Evolutionary conservation across 2,888 invertebrate species (phyloP).

Genomic region (Hirtodrosophila alboralis): DNA sequence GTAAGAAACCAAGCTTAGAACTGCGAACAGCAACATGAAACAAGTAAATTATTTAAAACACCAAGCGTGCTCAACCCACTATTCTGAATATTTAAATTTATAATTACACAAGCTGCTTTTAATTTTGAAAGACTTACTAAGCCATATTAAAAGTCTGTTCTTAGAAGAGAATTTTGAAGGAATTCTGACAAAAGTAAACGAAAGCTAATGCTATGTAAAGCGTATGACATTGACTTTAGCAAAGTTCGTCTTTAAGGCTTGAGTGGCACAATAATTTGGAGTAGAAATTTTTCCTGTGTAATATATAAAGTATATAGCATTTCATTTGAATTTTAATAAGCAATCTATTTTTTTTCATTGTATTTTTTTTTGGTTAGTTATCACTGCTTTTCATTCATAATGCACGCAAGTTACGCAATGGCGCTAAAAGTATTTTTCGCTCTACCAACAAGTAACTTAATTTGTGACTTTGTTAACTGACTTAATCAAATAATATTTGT

Average conservation of each 20-base stretch:
- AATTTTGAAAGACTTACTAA: constrained; percentile 6
- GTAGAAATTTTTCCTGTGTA: too few species aligned
- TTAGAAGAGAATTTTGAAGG: not conserved
- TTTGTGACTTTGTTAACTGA: constrained; percentile 15
- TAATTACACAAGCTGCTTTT: constrained; percentile 5
- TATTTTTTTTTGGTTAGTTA: too few species aligned
- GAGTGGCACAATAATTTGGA: not conserved
- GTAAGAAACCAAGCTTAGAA: constrained; percentile 2
- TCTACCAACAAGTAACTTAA: not conserved
- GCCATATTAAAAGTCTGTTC: constrained; percentile 17
- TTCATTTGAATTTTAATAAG: too few species aligned
- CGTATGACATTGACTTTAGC: constrained; percentile 24
- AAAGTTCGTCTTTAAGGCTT: constrained; percentile 8
- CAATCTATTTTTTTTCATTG: not conserved
- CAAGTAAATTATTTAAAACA: constrained; percentile 1
- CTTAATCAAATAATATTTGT: constrained; percentile 8
- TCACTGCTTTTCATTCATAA: too few species aligned
- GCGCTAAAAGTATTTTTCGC: constrained; percentile 1
- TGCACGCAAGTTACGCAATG: constrained; percentile 32
- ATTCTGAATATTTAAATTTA: constrained; percentile 12
- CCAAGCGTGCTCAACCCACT: not conserved
- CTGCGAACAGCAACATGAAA: constrained; percentile 6
- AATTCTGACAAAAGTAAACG: constrained; percentile 19
- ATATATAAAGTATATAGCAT: too few species aligned
- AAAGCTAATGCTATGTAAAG: constrained; percentile 10